Conservation (phyloP, 1,140 invertebrate genomes). For the Diachasma alloeum region DNA sequence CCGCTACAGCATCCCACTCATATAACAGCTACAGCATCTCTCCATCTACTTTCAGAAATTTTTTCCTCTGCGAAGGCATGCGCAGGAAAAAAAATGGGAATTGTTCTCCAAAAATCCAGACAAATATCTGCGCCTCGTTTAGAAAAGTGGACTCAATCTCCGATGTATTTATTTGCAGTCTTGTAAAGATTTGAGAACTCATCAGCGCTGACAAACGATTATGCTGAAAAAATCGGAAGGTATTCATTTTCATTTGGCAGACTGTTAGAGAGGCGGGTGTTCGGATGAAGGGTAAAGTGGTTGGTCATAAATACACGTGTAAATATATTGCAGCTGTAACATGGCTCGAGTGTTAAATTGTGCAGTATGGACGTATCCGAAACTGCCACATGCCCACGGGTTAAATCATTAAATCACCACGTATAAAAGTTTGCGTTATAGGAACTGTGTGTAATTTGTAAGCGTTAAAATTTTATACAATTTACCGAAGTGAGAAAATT, state of each 20-base stretch:
- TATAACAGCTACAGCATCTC: too few species aligned
- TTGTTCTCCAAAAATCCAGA: too few species aligned
- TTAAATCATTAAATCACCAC: slow-evolving; percentile 54
- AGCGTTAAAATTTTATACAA: background rate
- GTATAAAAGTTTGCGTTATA: slow-evolving; percentile 13
- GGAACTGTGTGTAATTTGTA: background rate
- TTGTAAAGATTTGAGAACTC: too few species aligned
- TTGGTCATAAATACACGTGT: slow-evolving; percentile 59
- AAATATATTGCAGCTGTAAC: slow-evolving; percentile 61
- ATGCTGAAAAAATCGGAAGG: background rate
- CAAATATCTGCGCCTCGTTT: too few species aligned
- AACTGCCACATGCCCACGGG: slow-evolving; percentile 34
- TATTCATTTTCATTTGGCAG: background rate
- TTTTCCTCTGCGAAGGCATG: too few species aligned
- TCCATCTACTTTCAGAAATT: too few species aligned
- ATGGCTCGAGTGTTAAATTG: slow-evolving; percentile 51
- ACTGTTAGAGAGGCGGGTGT: background rate
- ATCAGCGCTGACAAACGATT: too few species aligned
- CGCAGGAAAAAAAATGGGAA: too few species aligned
- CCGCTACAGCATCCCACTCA: too few species aligned
- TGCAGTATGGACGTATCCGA: slow-evolving; percentile 38
- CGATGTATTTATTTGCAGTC: too few species aligned
- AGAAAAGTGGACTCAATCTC: too few species aligned
- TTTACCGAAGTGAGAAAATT: slow-evolving; percentile 12
- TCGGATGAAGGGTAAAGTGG: slow-evolving; percentile 41